Conservation (phyloP, 2,888 invertebrate species). For the Cheilosia variabilis region DNA sequence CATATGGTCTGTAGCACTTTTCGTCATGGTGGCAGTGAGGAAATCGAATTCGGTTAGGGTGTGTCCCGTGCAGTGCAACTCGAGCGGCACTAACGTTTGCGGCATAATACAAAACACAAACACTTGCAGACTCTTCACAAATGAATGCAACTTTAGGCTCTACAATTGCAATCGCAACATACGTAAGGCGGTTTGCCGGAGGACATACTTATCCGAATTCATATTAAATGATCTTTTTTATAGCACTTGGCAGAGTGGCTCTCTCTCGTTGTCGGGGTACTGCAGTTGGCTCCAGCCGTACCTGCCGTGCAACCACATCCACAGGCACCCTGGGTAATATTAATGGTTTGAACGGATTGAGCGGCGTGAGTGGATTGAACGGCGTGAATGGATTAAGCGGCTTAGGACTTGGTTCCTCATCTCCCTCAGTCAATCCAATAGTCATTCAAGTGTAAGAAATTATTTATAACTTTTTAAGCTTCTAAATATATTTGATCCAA, state of each 20-base stretch:
- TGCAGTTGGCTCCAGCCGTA: background rate
- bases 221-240: background rate
- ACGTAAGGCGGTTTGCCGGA: background rate
- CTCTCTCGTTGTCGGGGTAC: background rate
- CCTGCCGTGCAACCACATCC: background rate
- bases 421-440: background rate
- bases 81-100: background rate
- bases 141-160: background rate
- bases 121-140: background rate
- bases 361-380: too few species aligned
- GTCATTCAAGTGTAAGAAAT: background rate
- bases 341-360: too few species aligned
- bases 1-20: background rate
- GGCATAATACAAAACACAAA: accelerated
- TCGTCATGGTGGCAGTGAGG: background rate
- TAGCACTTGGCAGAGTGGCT: background rate
- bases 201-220: background rate
- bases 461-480: too few species aligned
- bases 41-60: background rate
- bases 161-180: background rate
- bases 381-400: background rate
- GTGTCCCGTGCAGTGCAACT: background rate
- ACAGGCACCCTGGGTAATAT: background rate
- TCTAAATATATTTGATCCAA: too few species aligned
- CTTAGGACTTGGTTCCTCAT: background rate